phyloP scores from a whole-genome alignment of 2,113 vertebrate genomes.

The Plestiodon gilberti region DNA sequence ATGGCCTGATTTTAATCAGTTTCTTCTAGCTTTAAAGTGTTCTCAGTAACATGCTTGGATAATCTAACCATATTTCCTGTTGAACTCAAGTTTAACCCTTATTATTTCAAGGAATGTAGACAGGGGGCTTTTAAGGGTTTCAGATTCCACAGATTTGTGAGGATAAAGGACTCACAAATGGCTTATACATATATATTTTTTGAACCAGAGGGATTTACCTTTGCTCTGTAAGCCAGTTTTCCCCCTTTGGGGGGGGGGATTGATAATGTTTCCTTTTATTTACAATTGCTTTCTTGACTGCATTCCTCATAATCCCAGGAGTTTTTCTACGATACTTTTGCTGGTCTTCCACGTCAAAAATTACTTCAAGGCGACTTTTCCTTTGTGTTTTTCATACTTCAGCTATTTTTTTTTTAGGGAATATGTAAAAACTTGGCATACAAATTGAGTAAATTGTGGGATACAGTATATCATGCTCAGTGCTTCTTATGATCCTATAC shows the following conservation, averaged over 20 bases:
- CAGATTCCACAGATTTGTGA: slow-evolving; percentile 25
- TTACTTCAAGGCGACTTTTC: not conserved
- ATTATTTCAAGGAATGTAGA: slow-evolving; percentile 34
- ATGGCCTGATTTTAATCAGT: not conserved
- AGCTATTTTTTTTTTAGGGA: not conserved
- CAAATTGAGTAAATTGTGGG: not conserved
- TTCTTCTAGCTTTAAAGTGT: not conserved
- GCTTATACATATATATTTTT: slow-evolving; percentile 14
- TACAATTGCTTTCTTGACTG: slow-evolving; percentile 25
- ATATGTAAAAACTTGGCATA: not conserved
- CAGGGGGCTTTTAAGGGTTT: not conserved
- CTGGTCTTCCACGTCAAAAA: not conserved
- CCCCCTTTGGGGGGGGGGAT: not conserved
- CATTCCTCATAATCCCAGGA: not conserved
- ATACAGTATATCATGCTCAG: not conserved
- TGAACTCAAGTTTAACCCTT: slow-evolving; percentile 10
- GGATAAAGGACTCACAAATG: slow-evolving; percentile 3
- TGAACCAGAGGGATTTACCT: slow-evolving; percentile 4
- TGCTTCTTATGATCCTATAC: not conserved
- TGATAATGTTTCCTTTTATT: slow-evolving; percentile 33
- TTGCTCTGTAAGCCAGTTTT: slow-evolving; percentile 29
- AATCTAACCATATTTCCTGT: slow-evolving; percentile 22
- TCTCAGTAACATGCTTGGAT: slow-evolving; percentile 12
- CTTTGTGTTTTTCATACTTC: not conserved
- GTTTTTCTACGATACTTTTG: not conserved